Conservation (phyloP, 2,113 vertebrate species). For the Nerophis lumbriciformis region DNA sequence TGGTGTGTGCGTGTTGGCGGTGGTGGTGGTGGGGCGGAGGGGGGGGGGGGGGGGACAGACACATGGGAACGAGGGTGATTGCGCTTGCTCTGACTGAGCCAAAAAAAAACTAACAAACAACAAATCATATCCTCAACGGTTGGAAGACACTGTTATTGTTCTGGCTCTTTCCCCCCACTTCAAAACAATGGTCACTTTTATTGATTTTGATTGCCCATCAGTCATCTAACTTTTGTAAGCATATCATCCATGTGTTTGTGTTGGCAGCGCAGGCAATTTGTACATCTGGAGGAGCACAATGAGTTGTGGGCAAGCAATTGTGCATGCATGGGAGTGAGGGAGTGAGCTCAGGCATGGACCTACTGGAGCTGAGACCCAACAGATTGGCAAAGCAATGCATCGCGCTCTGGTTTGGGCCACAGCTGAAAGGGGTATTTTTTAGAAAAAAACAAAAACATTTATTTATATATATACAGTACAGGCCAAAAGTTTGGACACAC, state of each 20-base stretch:
- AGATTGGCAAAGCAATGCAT: conserved; percentile 54
- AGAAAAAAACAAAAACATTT: background rate
- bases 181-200: conserved; percentile 34
- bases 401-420: conserved; percentile 50
- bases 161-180: conserved; percentile 25
- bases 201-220: conserved; percentile 40
- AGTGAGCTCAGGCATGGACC: conserved; percentile 36
- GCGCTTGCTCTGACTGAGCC: conserved; percentile 11
- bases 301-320: conserved; percentile 54
- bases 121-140: conserved; percentile 29
- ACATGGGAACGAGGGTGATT: background rate
- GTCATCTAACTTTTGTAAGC: conserved; percentile 32
- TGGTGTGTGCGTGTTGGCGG: background rate
- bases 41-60: background rate
- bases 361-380: conserved; percentile 41
- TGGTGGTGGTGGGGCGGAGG: no score
- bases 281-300: conserved; percentile 50
- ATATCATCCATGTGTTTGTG: conserved; percentile 37
- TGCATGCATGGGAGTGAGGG: conserved; percentile 47
- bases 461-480: no score
- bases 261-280: conserved; percentile 36
- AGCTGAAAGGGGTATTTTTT: no score
- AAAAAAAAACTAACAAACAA: conserved; percentile 1
- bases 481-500: no score
- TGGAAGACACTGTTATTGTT: conserved; percentile 15